Conservation (phyloP, 2,888 invertebrate genomes). For the Meteorus cinctellus region DNA sequence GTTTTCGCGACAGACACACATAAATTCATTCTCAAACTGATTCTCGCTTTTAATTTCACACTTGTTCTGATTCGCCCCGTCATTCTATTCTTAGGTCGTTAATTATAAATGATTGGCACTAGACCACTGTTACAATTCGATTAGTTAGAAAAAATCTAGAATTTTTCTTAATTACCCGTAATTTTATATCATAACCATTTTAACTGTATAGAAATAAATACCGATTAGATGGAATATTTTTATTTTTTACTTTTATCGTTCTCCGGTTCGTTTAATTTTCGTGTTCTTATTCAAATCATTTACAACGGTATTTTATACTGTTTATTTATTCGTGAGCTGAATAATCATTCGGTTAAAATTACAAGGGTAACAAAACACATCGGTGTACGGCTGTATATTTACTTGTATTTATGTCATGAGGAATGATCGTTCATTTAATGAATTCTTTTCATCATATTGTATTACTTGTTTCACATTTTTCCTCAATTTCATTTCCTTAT, state of each 20-base stretch:
- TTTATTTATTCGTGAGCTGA: neutral
- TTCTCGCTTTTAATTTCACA: slow-evolving; percentile 31
- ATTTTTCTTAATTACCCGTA: slow-evolving; percentile 72
- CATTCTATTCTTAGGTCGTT: slow-evolving; percentile 61
- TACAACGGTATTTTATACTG: neutral
- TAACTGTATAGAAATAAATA: slow-evolving; percentile 64
- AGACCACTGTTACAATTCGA: slow-evolving; percentile 61
- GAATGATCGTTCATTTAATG: slow-evolving; percentile 25
- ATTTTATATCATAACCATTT: slow-evolving; percentile 71
- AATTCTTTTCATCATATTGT: neutral
- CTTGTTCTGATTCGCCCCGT: neutral
- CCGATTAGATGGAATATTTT: slow-evolving; percentile 24
- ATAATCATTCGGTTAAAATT: neutral
- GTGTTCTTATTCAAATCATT: neutral
- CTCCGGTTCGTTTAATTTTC: neutral
- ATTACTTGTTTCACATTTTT: neutral
- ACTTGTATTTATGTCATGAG: slow-evolving; percentile 6
- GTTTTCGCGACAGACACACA: neutral
- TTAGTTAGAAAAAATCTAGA: slow-evolving; percentile 73
- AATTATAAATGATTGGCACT: slow-evolving; percentile 67
- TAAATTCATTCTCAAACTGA: neutral
- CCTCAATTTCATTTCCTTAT: neutral
- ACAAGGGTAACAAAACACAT: neutral
- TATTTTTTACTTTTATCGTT: slow-evolving; percentile 10
- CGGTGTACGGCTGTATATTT: slow-evolving; percentile 1